phyloP scores from a whole-genome alignment of 2,888 invertebrate species.

The Andrena praecox region DNA sequence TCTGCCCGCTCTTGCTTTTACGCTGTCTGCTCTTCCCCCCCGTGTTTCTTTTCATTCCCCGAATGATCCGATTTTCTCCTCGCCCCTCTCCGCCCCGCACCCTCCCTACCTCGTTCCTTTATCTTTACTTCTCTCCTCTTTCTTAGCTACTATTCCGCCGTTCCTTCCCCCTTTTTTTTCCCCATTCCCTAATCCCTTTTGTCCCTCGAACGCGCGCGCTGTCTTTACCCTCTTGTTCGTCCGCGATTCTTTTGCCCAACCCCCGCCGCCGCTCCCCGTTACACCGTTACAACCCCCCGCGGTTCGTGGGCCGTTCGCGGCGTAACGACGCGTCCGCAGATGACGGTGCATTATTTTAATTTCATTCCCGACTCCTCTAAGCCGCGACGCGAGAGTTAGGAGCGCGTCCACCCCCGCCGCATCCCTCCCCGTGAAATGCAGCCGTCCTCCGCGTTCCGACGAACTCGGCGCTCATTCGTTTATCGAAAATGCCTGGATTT shows the following conservation, averaged over 20 bases:
- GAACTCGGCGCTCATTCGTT: slow-evolving; percentile 17
- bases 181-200: slow-evolving; percentile 13
- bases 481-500: slow-evolving; percentile 31
- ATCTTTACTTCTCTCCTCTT: slow-evolving; percentile 27
- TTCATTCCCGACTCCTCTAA: not conserved
- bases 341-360: slow-evolving; percentile 13
- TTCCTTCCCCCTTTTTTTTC: not conserved
- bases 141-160: slow-evolving; percentile 3
- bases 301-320: slow-evolving; percentile 6
- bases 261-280: not conserved
- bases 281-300: slow-evolving; percentile 6
- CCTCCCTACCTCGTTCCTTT: not conserved
- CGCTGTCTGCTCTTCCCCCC: slow-evolving; percentile 8
- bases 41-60: slow-evolving; percentile 9
- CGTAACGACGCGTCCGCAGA: slow-evolving; percentile 15
- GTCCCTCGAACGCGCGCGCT: not conserved
- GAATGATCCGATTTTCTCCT: slow-evolving; percentile 18
- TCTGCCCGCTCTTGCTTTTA: not conserved
- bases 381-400: slow-evolving; percentile 8
- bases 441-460: slow-evolving; percentile 9
- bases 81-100: not conserved
- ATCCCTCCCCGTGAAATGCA: not conserved
- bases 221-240: not conserved
- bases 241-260: not conserved
- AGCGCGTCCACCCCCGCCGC: slow-evolving; percentile 4